These are phyloP conservation scores for Dendroctonus valens DNA, from an alignment of 1,140 invertebrate genomes.

Conservation along the genomic window DNA sequence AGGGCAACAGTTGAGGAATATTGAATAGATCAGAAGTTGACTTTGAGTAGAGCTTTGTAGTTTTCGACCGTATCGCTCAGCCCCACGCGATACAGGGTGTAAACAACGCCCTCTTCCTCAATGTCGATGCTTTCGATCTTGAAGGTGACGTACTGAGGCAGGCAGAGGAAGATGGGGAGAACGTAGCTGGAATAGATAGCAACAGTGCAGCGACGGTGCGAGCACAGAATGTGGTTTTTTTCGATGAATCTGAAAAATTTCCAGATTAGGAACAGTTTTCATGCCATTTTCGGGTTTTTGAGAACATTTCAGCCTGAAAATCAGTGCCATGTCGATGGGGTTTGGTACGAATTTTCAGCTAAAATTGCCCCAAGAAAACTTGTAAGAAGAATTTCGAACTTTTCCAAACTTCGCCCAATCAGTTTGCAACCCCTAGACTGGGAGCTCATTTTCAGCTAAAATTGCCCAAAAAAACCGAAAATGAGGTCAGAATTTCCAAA, in stretches of 20 bases:
- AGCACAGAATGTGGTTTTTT: slow-evolving; percentile 61
- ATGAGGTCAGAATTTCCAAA: too few relatives aligned
- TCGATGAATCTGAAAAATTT: slow-evolving; percentile 59
- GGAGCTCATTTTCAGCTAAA: too few relatives aligned
- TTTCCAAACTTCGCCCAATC: too few relatives aligned
- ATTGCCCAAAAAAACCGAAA: too few relatives aligned
- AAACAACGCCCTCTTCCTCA: slow-evolving; percentile 51
- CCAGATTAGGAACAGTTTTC: too few relatives aligned
- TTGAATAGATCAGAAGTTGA: slow-evolving; percentile 86
- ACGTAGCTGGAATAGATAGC: slow-evolving; percentile 73
- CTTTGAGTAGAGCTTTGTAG: slow-evolving; percentile 58
- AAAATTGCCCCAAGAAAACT: too few relatives aligned
- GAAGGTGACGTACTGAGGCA: slow-evolving; percentile 74
- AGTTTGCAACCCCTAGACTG: too few relatives aligned
- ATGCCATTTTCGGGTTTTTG: too few relatives aligned
- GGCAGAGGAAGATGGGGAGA: slow-evolving; percentile 72
- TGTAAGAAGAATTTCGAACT: too few relatives aligned
- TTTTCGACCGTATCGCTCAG: slow-evolving; percentile 60
- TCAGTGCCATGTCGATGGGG: too few relatives aligned
- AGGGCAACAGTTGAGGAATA: slow-evolving; percentile 81
- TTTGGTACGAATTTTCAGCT: too few relatives aligned
- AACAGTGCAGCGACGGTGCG: slow-evolving; percentile 66
- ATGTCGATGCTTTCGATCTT: slow-evolving; percentile 55
- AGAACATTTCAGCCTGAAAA: too few relatives aligned
- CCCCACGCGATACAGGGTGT: slow-evolving; percentile 65